Evolutionary conservation across 2,888 invertebrate species (phyloP).

Genomic region (Machimus rusticus): DNA sequence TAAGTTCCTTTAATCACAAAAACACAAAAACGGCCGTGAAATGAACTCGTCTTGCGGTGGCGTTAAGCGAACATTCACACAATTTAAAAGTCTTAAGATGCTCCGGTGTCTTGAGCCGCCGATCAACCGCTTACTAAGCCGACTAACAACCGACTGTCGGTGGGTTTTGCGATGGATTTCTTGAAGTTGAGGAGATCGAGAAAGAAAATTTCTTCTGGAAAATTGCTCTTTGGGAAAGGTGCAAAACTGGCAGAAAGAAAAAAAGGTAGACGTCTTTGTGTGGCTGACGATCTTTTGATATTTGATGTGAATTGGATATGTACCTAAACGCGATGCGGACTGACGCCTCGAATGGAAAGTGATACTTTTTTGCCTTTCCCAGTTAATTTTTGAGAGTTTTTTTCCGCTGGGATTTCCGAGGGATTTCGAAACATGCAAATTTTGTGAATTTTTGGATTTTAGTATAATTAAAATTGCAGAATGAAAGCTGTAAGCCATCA

Average conservation of each 20-base stretch:
- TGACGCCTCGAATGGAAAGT: conserved; percentile 7
- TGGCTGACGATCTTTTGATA: not conserved
- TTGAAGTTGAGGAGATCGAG: not conserved
- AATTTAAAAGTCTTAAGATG: not conserved
- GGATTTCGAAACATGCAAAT: not conserved
- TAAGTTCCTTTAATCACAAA: not conserved
- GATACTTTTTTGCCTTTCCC: not conserved
- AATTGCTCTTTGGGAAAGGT: conserved; percentile 6
- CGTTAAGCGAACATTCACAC: not conserved
- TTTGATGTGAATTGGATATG: not conserved
- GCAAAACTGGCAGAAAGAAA: not conserved
- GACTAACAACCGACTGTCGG: not conserved
- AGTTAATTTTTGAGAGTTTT: not conserved
- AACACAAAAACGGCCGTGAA: not conserved
- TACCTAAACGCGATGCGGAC: not conserved
- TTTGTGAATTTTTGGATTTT: not conserved
- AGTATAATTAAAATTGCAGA: not conserved
- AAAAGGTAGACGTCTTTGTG: not conserved
- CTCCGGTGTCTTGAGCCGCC: not conserved
- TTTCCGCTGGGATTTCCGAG: not conserved
- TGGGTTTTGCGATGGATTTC: not conserved
- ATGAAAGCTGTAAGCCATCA: not conserved
- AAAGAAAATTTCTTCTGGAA: conserved; percentile 9
- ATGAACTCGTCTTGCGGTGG: not conserved
- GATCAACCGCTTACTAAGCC: not conserved